Base-by-base conservation (phyloP, 2,888 invertebrate species). In the Lordiphosa fenestrarum region DNA sequence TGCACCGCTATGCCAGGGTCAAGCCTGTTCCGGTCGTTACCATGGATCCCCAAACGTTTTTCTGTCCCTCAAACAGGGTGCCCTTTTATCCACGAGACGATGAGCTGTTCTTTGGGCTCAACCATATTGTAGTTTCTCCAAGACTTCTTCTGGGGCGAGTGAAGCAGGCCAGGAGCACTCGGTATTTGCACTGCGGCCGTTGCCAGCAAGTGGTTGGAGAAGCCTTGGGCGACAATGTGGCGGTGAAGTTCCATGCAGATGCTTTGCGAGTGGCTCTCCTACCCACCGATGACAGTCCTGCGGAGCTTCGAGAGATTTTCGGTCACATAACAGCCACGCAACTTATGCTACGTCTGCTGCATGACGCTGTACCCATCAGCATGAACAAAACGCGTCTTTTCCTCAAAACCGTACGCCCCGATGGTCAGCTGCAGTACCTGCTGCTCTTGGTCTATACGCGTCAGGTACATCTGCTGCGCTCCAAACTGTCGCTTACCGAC, bases 301-400 rank as follows among this genome's bases (percentile, higher is more conserved):
- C 55, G 19, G 35, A 55, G 15, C 15, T 58, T 30, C 23, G 6
- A n/a, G 41, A 58, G 2, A 33, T 69, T 1, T 67, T 73, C 10
- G 39, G 51, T 21, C 53, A 38, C 6, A 12, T 73, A n/a, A 53
- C 73, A 1, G 42, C 46, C 6, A 33, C 73, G 2, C 76, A 73
- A n/a, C 10, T 76, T 1, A 61, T 73, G 73, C 37, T 73, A n/a
- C 73, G 73, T 5, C 37, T 73, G 25, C 6, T 73, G 25, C 53
- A 64, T 5, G 41, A 73, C 13, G 53, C 53, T 9, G 50, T 64
- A 7, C 62, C 62, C 15, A 33, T 53, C 0, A 54, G 25, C 19
- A 13, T 15, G 19, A 51, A 68, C 0, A 54, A 49, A 19, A 46
- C 59, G 0, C 63, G 69, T 0, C 21, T 75, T 0, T 58, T 66